phyloP scores from a whole-genome alignment of 2,888 invertebrate genomes.

The Drosophila borborema region DNA sequence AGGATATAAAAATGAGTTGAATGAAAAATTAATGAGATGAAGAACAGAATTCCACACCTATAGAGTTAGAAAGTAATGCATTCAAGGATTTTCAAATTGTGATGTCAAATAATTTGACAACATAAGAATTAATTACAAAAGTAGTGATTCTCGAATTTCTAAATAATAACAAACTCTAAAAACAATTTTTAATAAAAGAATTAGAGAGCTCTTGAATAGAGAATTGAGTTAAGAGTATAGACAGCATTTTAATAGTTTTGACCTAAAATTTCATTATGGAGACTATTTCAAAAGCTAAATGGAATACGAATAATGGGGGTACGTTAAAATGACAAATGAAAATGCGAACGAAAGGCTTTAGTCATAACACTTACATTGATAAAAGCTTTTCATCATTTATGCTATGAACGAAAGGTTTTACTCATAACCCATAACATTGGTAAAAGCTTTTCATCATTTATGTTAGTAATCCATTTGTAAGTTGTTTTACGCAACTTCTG shows the following conservation, averaged over 20 bases:
- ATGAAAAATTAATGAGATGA: no score
- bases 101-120: no score
- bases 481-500: neutral
- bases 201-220: neutral
- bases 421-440: neutral
- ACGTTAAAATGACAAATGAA: neutral
- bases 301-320: neutral
- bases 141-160: no score
- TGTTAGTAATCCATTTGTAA: slow-evolving; percentile 15
- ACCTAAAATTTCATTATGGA: neutral
- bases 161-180: no score
- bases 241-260: neutral
- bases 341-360: neutral
- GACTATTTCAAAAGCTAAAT: slow-evolving; percentile 2
- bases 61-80: no score
- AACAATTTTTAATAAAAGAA: no score
- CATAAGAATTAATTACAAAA: no score
- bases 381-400: slow-evolving; percentile 3
- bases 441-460: slow-evolving; percentile 5
- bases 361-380: neutral
- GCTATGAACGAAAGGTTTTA: neutral
- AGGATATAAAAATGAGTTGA: no score
- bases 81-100: no score
- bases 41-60: no score
- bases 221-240: neutral